Base-by-base conservation (phyloP, 2,888 invertebrate genomes). In the Lagria hirta region DNA sequence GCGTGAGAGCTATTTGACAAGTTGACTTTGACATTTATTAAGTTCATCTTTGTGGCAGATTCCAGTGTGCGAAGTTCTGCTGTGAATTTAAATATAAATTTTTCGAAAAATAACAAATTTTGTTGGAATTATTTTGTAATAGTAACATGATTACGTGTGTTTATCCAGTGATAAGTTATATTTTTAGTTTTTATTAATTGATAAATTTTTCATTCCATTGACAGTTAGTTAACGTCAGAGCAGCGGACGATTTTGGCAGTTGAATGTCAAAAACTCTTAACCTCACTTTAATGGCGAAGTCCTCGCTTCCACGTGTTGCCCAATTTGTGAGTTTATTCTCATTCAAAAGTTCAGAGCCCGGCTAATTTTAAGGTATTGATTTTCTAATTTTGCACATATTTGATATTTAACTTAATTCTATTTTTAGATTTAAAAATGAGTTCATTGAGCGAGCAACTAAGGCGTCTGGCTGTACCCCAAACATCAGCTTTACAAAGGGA, bases 391-490 rank as follows among this genome's bases (percentile, higher is more conserved):
- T 12, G n/a, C 10, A 8, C n/a, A n/a, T 20, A 20, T 7, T n/a
- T 23, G n/a, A 21, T 23, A 22, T n/a, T n/a, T n/a, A n/a, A 16
- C 16, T 18, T 18, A 18, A 6, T 18, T 18, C 7, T 7, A 5
- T 5, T 7, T 5, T 30, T 34, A 38, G 33, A 7, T 27, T 11
- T 40, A 29, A 64, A 51, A 55, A 81, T 81, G 78, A 60, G 78
- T 14, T 85, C 89, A 13, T 75, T 93, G 66, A 83, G 85, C 29
- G 82, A 86, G 54, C 93, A 93, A 73, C 73, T 94, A 18, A 77
- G 81, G 58, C 83, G 80, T 46, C 75, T 93, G 37, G 78, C 82
- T 23, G 79, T 81, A 2, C 92, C 93, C 0, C 89, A 93, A 68
- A 83, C 89, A 1, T 70, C 78, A 2, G 65, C 82, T 3, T 72